Conservation (phyloP, 2,888 invertebrate species). For the Branchellion lobata region DNA sequence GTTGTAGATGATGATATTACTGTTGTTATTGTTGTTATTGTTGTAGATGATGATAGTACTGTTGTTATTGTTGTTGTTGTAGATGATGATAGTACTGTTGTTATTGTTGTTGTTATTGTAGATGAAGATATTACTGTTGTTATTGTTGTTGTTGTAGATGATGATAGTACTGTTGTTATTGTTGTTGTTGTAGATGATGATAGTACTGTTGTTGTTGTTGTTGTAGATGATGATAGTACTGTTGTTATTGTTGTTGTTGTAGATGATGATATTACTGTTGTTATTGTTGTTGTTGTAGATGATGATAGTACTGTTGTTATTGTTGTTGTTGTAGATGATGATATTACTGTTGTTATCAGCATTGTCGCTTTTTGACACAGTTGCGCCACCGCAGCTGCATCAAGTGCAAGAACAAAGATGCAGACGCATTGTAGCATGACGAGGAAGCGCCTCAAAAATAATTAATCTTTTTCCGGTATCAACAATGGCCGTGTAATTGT, state of each 20-base stretch:
- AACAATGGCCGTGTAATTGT: not conserved
- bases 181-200: constrained; percentile 2
- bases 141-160: not conserved
- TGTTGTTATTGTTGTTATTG: too few relatives aligned
- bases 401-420: constrained; percentile 1
- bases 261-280: not conserved
- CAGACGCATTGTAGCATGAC: not conserved
- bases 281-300: constrained; percentile 1
- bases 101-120: not conserved
- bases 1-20: too few relatives aligned
- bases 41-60: too few relatives aligned
- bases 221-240: not conserved
- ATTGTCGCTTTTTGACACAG: not conserved
- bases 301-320: not conserved
- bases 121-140: not conserved
- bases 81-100: not conserved
- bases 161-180: not conserved
- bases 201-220: not conserved
- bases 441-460: not conserved
- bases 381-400: not conserved
- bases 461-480: not conserved
- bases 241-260: constrained; percentile 11
- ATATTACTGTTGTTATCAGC: too few relatives aligned
- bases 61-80: constrained; percentile 10
- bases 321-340: too few relatives aligned